Evolutionary conservation across 2,797 vertebrate species (phyloP), one percentile per base, ranked within the genome.

Genomic region (Acanthornis magna): DNA sequence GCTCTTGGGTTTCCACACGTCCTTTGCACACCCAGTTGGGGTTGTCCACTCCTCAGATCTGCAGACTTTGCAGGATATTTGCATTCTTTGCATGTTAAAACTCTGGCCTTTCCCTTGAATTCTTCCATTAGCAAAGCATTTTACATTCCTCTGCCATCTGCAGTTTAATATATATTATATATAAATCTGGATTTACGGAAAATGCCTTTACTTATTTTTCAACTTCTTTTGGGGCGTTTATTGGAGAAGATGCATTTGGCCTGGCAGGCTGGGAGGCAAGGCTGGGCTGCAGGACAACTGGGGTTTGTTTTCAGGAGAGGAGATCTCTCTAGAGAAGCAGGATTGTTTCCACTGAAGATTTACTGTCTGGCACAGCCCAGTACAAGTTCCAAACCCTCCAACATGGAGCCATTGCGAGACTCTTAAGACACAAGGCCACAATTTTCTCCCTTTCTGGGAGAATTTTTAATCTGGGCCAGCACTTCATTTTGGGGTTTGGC

Each of bases 141-240:
- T 88, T 48, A 73, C 26, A 55, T 93, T 93, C 86, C 76, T 84
- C 89, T 81, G 82, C 26, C 91, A 70, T 91, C 79, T 92, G 87
- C 55, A 88, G 70, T 78, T 87, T 85, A 62, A 54, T 63, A 70
- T 34, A 75, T 34, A 47, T 81, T 76, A 16, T 32, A 75, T 85
- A 92, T 83, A 91, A 94, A 91, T 70, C 83, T 91, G 63, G 32
- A 45, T 89, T 92, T 91, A 84, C 91, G 88, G 66, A 85, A 92
- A 91, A 75, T 18, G 79, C 80, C 91, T 93, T 81, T 45, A 43
- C 60, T 90, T 72, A 85, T 85, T 94, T 91, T 85, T 92, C 79
- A 72, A 1, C 62, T 53, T 88, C 58, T 85, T 84, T 86, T 0
- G 2, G 70, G 60, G 72, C 48, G 5, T 60, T 89, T 86, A 55